These are phyloP conservation scores for Meteorus colon DNA, from an alignment of 2,888 invertebrate species.

Conservation along the genomic window DNA sequence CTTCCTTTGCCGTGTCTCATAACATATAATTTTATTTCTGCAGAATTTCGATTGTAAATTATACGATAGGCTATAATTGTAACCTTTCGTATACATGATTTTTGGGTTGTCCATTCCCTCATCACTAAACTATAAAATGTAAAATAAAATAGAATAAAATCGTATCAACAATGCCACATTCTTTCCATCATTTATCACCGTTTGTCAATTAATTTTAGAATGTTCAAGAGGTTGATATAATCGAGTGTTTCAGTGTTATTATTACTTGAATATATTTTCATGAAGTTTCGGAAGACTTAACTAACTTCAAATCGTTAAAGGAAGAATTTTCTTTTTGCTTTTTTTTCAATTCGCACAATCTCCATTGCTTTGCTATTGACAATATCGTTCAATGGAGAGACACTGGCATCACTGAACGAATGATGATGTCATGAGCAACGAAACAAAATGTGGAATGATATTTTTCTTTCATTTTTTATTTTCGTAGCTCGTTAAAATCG, in stretches of 20 bases:
- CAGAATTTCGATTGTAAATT: conserved; percentile 52
- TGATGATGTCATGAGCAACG: not conserved
- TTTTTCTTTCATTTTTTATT: not conserved
- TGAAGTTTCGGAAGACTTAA: not conserved
- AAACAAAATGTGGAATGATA: not conserved
- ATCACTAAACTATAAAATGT: not conserved
- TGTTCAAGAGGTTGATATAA: not conserved
- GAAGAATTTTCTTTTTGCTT: not conserved
- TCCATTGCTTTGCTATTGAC: not conserved
- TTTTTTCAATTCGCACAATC: not conserved
- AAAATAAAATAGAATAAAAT: not conserved
- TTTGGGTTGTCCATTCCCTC: not conserved
- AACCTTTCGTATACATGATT: conserved; percentile 50
- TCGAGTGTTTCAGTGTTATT: not conserved
- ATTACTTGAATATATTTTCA: not conserved
- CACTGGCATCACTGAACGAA: not conserved
- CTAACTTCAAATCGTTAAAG: not conserved
- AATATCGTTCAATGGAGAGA: not conserved
- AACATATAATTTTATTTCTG: conserved; percentile 21
- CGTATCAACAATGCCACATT: not conserved
- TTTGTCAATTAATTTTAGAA: not conserved
- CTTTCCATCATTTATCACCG: not conserved
- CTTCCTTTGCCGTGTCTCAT: conserved; percentile 33
- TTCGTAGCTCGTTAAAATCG: conserved; percentile 20
- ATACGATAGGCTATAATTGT: conserved; percentile 52